Conservation (phyloP, 2,797 vertebrate species). For the Rallus crepitans region DNA sequence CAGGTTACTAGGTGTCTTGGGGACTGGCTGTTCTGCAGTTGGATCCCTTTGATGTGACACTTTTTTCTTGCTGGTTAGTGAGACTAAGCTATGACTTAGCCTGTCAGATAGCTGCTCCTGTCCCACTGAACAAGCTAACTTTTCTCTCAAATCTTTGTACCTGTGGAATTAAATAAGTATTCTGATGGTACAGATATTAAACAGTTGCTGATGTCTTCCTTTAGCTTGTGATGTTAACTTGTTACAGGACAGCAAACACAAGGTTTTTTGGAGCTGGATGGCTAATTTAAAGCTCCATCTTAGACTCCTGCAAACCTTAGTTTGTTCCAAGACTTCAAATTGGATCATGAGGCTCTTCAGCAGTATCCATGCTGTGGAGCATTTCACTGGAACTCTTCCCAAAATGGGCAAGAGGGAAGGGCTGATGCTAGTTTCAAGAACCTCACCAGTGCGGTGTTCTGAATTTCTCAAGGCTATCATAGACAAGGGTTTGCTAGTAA, state of each 20-base stretch:
- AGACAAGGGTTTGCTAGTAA: constrained; percentile 13
- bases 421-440: neutral
- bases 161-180: neutral
- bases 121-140: neutral
- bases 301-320: neutral
- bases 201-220: neutral
- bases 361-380: neutral
- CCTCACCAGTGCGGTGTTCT: neutral
- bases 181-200: neutral
- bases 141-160: neutral
- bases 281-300: neutral
- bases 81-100: neutral
- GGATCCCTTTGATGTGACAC: neutral
- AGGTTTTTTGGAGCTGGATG: neutral
- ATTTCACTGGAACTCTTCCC: neutral
- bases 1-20: neutral
- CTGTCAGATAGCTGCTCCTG: neutral
- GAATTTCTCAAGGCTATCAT: neutral
- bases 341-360: neutral
- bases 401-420: neutral
- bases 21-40: neutral
- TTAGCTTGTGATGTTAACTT: neutral
- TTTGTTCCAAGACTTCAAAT: neutral
- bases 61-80: neutral
- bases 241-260: neutral